Conservation (phyloP, 2,888 invertebrate species). For the Tetranychus truncatus region DNA sequence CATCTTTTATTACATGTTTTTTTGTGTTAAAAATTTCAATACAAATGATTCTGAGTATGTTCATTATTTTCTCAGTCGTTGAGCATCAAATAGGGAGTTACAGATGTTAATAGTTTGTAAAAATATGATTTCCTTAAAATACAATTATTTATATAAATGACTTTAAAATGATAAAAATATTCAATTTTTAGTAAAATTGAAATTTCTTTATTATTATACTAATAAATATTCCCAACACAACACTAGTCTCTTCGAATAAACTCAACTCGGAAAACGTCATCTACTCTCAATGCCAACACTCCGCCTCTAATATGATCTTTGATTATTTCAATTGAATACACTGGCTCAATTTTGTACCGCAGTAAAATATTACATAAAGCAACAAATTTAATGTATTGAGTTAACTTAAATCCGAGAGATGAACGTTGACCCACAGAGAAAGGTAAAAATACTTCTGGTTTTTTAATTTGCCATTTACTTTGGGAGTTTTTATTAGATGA, state of each 20-base stretch:
- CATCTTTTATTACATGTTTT: too few relatives aligned
- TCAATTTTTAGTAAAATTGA: too few relatives aligned
- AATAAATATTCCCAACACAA: too few relatives aligned
- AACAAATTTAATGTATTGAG: slow-evolving; percentile 44
- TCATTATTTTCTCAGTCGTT: too few relatives aligned
- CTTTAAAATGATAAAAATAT: too few relatives aligned
- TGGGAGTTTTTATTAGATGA: not conserved
- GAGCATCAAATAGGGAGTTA: too few relatives aligned
- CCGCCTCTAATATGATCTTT: slow-evolving; percentile 15
- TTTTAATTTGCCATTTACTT: slow-evolving; percentile 37
- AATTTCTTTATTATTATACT: too few relatives aligned
- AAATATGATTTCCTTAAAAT: too few relatives aligned
- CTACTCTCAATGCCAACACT: slow-evolving; percentile 16
- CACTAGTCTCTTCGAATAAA: slow-evolving; percentile 14
- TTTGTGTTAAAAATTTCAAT: too few relatives aligned
- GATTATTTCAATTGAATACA: not conserved
- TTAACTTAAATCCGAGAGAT: slow-evolving; percentile 61
- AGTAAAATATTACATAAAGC: slow-evolving; percentile 19
- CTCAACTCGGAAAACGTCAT: slow-evolving; percentile 13
- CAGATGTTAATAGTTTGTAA: too few relatives aligned
- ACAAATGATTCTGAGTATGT: too few relatives aligned
- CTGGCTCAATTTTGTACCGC: slow-evolving; percentile 12
- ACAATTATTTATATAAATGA: too few relatives aligned
- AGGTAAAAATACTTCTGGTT: slow-evolving; percentile 57
- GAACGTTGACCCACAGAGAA: slow-evolving; percentile 71